phyloP scores from a whole-genome alignment of 2,888 invertebrate genomes.

The Taenaris catops region DNA sequence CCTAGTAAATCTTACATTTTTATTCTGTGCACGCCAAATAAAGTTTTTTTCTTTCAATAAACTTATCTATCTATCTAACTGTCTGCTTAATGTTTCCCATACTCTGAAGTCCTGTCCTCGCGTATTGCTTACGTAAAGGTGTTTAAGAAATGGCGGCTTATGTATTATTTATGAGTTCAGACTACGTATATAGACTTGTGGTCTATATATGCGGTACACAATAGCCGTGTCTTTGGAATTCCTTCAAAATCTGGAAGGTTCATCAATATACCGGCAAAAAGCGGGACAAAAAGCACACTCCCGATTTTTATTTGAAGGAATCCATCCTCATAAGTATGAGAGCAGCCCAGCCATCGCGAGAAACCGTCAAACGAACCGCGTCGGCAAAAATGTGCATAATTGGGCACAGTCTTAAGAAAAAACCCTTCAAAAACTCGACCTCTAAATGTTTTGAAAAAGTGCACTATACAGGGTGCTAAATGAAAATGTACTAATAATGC shows the following conservation, averaged over 20 bases:
- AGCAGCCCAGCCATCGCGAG: conserved; percentile 34
- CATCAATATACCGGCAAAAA: conserved; percentile 74
- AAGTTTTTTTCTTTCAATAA: too few species aligned
- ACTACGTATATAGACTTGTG: conserved; percentile 16
- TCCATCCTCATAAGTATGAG: conserved; percentile 64
- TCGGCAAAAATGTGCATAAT: conserved; percentile 78
- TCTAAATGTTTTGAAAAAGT: conserved; percentile 76
- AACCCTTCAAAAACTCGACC: conserved; percentile 72
- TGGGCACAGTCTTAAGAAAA: conserved; percentile 64
- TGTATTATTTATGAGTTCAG: conserved; percentile 22
- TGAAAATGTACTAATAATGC: too few species aligned
- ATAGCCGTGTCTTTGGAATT: conserved; percentile 40
- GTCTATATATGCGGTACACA: conserved; percentile 19
- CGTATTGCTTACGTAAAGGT: neutral
- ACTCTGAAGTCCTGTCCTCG: too few species aligned
- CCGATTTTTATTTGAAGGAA: conserved; percentile 76
- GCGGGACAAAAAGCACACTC: conserved; percentile 56
- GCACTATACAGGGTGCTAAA: conserved; percentile 58
- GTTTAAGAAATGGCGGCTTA: conserved; percentile 10
- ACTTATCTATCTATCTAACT: too few species aligned
- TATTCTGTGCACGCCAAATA: too few species aligned
- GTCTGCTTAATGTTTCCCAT: too few species aligned
- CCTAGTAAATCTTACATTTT: too few species aligned
- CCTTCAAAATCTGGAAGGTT: conserved; percentile 56
- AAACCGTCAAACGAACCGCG: conserved; percentile 63